Evolutionary conservation across 2,797 vertebrate genomes (phyloP), one percentile per base, ranked within the genome.

Genomic region (Tapirus indicus): DNA sequence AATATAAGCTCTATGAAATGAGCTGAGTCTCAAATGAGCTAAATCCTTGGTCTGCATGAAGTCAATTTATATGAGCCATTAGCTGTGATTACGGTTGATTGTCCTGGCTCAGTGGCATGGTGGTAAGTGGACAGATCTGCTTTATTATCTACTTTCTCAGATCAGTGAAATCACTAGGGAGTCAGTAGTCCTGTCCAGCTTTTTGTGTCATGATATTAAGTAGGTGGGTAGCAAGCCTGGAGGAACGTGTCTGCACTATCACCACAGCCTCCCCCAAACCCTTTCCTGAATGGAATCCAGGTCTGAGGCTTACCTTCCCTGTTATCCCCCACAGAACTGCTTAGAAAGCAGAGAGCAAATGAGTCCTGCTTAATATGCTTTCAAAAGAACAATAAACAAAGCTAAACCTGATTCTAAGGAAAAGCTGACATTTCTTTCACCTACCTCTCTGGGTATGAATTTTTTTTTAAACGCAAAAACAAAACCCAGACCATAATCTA

Each of bases 351-450:
- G 87, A 80, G 41, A 88, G 14, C 5, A 49, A 92, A 35, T 29
- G 21, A 62, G 18, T 41, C 52, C 17, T 44, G 13, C 29, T 49
- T 21, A 89, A 86, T 11, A 79, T 20, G 29, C 69, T 86, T 90
- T 95, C 44, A 32, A 32, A 54, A 85, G 62, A 87, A 35, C 38
- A n/a, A 60, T 12, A 54, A 77, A 79, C 20, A 90, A 88, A 93
- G n/a, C 56, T 78, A 41, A 74, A 49, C 7, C 7, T 66, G 29
- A 95, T 83, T 80, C 2, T 64, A 74, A 94, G 78, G 66, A 58
- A 87, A 96, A 91, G 23, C 47, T 90, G 84, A 60, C 17, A 41
- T 94, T 92, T 96, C 32, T 84, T 91, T 86, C 23, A 60, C 29
- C 83, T 69, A 58, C 9, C 13, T 96, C 38, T 58, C n/a, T 80